phyloP scores from a whole-genome alignment of 2,888 invertebrate genomes.

The Cantharis lateralis region DNA sequence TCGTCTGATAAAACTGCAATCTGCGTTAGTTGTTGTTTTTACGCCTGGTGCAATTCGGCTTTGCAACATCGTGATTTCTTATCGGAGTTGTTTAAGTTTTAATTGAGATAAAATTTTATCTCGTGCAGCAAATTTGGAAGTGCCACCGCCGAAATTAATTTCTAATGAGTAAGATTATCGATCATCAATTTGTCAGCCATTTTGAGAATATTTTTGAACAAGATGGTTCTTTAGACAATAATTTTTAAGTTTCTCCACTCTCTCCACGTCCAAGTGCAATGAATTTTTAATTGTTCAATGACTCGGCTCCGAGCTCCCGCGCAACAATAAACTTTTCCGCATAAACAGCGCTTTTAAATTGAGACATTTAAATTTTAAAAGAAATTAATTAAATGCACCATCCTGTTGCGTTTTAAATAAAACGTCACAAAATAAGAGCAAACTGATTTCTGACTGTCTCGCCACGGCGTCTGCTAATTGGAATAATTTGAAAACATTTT shows the following conservation, averaged over 20 bases:
- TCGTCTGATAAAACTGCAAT: neutral
- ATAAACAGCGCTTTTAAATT: neutral
- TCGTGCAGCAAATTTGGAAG: neutral
- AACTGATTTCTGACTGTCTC: conserved; percentile 5
- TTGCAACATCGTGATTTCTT: neutral
- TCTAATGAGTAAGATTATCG: conserved; percentile 35
- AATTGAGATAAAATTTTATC: neutral
- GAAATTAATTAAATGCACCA: neutral
- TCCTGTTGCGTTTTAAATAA: conserved; percentile 3
- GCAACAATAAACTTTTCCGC: neutral
- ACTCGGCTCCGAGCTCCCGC: neutral
- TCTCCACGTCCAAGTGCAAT: neutral
- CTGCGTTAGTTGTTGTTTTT: conserved; percentile 9
- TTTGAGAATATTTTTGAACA: conserved; percentile 30
- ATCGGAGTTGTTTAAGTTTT: neutral
- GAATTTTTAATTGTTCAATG: neutral
- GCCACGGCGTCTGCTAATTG: conserved; percentile 10
- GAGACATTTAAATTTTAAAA: neutral
- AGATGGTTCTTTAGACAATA: conserved; percentile 13
- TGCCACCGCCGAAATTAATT: conserved; percentile 16
- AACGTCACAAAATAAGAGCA: conserved; percentile 7
- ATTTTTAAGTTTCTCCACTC: neutral
- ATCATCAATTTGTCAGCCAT: conserved; percentile 39
- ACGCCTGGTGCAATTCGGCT: neutral
- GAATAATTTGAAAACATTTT: conserved; percentile 6